Conservation (phyloP, 2,797 vertebrate genomes). For the Pampus argenteus region DNA sequence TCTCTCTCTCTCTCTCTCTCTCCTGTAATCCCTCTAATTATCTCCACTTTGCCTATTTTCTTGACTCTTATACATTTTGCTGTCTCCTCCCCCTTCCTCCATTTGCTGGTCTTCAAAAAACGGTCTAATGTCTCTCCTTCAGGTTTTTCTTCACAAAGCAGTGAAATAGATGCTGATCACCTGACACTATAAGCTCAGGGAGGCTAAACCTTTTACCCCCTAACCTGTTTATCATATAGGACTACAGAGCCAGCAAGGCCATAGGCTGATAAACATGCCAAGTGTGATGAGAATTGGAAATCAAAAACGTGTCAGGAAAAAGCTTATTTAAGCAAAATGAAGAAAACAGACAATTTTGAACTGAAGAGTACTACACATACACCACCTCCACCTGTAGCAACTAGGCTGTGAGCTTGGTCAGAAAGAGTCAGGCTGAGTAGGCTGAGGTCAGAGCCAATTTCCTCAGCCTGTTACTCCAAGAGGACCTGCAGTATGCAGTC, state of each 20-base stretch:
- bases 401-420: neutral
- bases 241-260: constrained; percentile 26
- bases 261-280: constrained; percentile 50
- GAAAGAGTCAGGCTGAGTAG: constrained; percentile 20
- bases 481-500: constrained; percentile 51
- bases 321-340: neutral
- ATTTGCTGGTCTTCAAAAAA: constrained; percentile 39
- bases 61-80: constrained; percentile 42
- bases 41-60: constrained; percentile 44
- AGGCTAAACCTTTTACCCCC: constrained; percentile 56
- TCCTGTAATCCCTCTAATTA: constrained; percentile 53
- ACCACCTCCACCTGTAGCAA: constrained; percentile 26
- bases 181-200: constrained; percentile 13
- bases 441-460: constrained; percentile 67
- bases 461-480: constrained; percentile 41
- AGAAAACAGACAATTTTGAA: too few species aligned
- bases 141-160: constrained; percentile 51
- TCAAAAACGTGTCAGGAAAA: constrained; percentile 21
- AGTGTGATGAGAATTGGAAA: constrained; percentile 31
- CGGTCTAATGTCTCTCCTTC: constrained; percentile 51
- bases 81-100: neutral
- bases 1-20: constrained; percentile 13
- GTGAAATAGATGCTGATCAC: constrained; percentile 49
- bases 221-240: constrained; percentile 45
- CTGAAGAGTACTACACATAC: constrained; percentile 18